Base-by-base conservation (phyloP, 2,113 vertebrate species). In the Ochotona princeps region DNA sequence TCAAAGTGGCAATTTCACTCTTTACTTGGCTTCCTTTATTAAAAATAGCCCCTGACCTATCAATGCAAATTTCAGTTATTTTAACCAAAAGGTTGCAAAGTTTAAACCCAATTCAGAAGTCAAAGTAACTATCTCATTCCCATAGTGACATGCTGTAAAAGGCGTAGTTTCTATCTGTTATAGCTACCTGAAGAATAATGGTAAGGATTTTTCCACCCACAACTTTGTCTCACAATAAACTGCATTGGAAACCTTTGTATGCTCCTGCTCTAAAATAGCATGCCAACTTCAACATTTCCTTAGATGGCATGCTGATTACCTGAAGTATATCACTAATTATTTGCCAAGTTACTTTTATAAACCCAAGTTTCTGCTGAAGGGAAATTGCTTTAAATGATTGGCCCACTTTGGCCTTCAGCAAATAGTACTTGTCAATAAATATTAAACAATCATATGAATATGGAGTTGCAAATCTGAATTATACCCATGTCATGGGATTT, bases 381-480 rank as follows among this genome's bases (percentile, higher is more conserved):
- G 70, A 95, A 93, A 92, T 95, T 74, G 82, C 49, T 96, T 89
- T 69, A 91, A 89, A 75, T 87, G 83, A 94, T 96, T 94, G 94
- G 65, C 72, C 28, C 13, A 80, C 78, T 63, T 83, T 82, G 35
- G 49, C 67, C 47, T 95, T 49, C 86, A 95, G 92, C 83, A 96
- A 94, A 94, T 44, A 92, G 82, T 89, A 51, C 93, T 94, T 96
- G 93, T 95, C 94, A 94, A 97, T 97, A 97, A 96, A 96, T 97
- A 96, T 96, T 96, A 96, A 96, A 92, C 87, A 80, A 88, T 96
- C 78, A 88, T 94, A 95, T 96, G 94, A 95, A 94, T 90, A 96
- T 96, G 94, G 84, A 96, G 88, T 32, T 95, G 73, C 82, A 91
- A 93, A 90, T 90, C 49, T 84, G 49, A 96, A 87, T 85, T 96